Conservation (phyloP, 2,113 vertebrate genomes). For the Elephantulus edwardii region DNA sequence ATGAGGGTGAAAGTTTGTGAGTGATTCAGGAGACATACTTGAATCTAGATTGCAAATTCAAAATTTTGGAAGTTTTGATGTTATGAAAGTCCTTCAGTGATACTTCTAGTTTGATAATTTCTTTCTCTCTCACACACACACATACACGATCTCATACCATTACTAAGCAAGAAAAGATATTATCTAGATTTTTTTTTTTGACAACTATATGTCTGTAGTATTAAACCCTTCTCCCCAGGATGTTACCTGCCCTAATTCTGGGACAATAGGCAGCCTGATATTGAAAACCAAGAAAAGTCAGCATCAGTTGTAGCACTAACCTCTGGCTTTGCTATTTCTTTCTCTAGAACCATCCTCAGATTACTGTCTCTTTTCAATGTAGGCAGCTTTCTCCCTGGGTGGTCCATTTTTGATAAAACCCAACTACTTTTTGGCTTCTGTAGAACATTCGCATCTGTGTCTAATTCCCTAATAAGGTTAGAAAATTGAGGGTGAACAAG, state of each 20-base stretch:
- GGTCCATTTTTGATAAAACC: slow-evolving; percentile 32
- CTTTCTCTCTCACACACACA: background rate
- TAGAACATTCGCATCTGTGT: slow-evolving; percentile 34
- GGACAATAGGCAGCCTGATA: background rate
- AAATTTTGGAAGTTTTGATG: slow-evolving; percentile 42
- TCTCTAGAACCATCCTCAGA: background rate
- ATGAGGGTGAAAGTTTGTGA: background rate
- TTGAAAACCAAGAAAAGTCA: background rate
- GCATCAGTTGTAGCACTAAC: background rate
- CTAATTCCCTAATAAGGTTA: background rate
- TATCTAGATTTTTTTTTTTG: slow-evolving; percentile 25
- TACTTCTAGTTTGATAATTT: slow-evolving; percentile 4
- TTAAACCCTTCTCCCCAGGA: background rate
- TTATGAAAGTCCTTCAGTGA: background rate
- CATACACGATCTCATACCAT: background rate
- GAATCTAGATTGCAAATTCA: slow-evolving; percentile 12
- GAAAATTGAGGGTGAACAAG: background rate
- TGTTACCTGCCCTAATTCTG: background rate
- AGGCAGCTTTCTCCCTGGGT: background rate
- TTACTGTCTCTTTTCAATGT: slow-evolving; percentile 2
- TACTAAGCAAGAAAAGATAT: slow-evolving; percentile 37
- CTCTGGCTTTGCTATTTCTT: slow-evolving; percentile 23
- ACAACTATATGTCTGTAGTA: background rate
- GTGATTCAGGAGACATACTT: background rate
- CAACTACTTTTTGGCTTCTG: slow-evolving; percentile 37